These are phyloP conservation scores for Phyto melanocephala DNA, from an alignment of 2,888 invertebrate species.

Conservation along the genomic window DNA sequence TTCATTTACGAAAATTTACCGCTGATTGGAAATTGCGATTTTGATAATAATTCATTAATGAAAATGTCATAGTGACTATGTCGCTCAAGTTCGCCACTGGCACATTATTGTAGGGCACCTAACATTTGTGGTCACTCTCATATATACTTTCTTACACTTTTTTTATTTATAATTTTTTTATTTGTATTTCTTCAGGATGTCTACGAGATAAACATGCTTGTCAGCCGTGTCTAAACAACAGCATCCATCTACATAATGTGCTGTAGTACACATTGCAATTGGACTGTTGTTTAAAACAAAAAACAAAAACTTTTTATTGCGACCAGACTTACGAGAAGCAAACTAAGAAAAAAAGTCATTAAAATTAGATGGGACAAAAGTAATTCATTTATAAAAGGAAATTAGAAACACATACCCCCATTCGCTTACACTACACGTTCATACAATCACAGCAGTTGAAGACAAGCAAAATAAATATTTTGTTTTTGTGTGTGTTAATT, in stretches of 20 bases:
- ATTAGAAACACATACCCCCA: not conserved
- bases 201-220: slow-evolving; percentile 55
- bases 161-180: not conserved
- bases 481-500: not conserved
- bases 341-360: not conserved
- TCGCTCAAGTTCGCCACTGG: too few species aligned
- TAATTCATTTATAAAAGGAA: slow-evolving; percentile 41
- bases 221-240: slow-evolving; percentile 39
- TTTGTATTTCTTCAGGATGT: slow-evolving; percentile 45
- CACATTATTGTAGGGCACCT: too few species aligned
- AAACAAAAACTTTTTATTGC: slow-evolving; percentile 48
- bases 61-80: too few species aligned
- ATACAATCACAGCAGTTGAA: not conserved
- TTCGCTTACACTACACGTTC: not conserved
- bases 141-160: not conserved
- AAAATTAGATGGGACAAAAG: slow-evolving; percentile 29
- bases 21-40: too few species aligned
- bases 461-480: not conserved
- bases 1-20: too few species aligned
- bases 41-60: too few species aligned
- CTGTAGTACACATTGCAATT: slow-evolving; percentile 9
- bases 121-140: too few species aligned
- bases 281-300: slow-evolving; percentile 13
- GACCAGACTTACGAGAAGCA: slow-evolving; percentile 7
- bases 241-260: slow-evolving; percentile 16